Evolutionary conservation across 2,113 vertebrate genomes (phyloP), one percentile per base, ranked within the genome.

Genomic region (Ursus arctos): DNA sequence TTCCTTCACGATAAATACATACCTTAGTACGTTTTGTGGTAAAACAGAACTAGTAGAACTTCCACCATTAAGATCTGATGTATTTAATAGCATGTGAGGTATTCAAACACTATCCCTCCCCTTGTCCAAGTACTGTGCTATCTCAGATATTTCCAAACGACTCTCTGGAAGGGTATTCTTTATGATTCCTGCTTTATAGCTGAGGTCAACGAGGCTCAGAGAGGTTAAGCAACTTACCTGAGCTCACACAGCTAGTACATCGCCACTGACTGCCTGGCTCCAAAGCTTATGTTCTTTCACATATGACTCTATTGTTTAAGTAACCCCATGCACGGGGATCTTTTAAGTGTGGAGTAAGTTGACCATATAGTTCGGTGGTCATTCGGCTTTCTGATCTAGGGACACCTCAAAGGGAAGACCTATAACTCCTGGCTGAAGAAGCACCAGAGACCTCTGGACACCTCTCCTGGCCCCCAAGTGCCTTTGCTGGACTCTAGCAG

Each of bases 31-130:
- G 74, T 81, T 82, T 55, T 53, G 28, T 47, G 28, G 43, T 72
- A 80, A 74, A 92, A 81, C n/a, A 82, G 92, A 93, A 84, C 16
- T 33, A 71, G 22, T 71, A 76, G 63, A 83, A 93, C n/a, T 95
- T 81, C 69, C 11, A 86, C 31, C 19, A 36, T n/a, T 59, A 71
- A 69, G 36, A 51, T 71, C 24, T 77, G 43, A 51, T 49, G 9
- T 84, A 26, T 59, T 88, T 94, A 88, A 31, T 72, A 85, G 36
- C 14, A 15, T 28, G 36, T 77, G 55, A 83, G 21, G 61, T 92
- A 84, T 61, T 55, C 33, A 24, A 51, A 67, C 24, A 18, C 11
- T 8, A 2, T 51, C 33, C 31, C 12, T 87, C 43, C 53, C 19
- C n/a, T 86, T 63, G 19, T 16, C 61, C 36, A 79, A 36, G 53